Conservation (phyloP, 2,797 vertebrate genomes). For the Parauchenoglanis ngamensis region DNA sequence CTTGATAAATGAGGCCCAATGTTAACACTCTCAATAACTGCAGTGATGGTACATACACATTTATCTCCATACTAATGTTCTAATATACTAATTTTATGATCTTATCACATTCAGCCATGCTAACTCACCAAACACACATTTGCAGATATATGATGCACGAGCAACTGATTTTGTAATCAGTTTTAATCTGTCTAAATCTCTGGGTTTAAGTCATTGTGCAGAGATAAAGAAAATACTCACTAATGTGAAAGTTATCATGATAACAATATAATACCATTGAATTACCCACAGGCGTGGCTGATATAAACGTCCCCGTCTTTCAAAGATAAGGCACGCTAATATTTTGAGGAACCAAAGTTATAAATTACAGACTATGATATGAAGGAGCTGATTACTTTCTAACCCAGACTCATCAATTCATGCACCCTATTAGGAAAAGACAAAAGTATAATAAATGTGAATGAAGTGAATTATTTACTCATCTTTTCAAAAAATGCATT, state of each 20-base stretch:
- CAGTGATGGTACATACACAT: not conserved
- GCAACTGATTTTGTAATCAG: too few relatives aligned
- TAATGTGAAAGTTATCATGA: not conserved
- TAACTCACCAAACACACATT: not conserved
- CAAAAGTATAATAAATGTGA: not conserved
- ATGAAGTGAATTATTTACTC: not conserved
- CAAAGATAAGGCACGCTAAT: not conserved
- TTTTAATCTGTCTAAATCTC: not conserved
- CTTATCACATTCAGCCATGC: not conserved
- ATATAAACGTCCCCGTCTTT: not conserved
- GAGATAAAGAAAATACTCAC: not conserved
- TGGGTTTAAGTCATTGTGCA: not conserved
- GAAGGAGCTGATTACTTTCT: too few relatives aligned
- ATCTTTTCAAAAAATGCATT: not conserved
- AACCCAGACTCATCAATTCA: not conserved
- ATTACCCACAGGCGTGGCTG: not conserved
- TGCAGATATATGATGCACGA: not conserved
- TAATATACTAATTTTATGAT: not conserved
- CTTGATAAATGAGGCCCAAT: not conserved
- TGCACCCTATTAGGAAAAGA: not conserved
- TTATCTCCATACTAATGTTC: not conserved
- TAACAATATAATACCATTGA: not conserved
- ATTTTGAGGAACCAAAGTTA: too few relatives aligned
- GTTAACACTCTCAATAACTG: not conserved
- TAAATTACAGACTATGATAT: too few relatives aligned